A percentile compares a stretch with the other conserved stretches of the same genome.
phyloP scores from a whole-genome alignment of 2,113 vertebrate genomes.

The Platichthys stellatus region DNA sequence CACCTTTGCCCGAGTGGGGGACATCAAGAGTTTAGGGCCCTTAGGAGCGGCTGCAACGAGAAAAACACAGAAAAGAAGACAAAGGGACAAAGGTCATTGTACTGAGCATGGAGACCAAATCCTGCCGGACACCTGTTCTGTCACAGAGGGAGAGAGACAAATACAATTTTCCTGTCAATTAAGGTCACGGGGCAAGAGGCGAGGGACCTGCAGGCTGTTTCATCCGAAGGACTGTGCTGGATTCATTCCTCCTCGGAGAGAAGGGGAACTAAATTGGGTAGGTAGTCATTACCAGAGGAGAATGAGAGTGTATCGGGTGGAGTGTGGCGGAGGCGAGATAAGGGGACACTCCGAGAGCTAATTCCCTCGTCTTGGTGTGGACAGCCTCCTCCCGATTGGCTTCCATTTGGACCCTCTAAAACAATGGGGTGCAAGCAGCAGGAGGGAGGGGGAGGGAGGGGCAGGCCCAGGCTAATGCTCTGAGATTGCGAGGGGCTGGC shows the following conservation, averaged over 20 bases:
- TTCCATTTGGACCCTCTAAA: slow-evolving; percentile 78
- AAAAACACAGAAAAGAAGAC: slow-evolving; percentile 20
- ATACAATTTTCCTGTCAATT: slow-evolving; percentile 82
- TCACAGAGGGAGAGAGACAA: slow-evolving; percentile 62
- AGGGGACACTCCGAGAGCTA: slow-evolving; percentile 80
- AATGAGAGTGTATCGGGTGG: slow-evolving; percentile 75
- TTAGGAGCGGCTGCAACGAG: slow-evolving; percentile 89
- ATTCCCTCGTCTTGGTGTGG: slow-evolving; percentile 80
- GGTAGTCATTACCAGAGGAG: slow-evolving; percentile 83
- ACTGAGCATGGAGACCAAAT: slow-evolving; percentile 56
- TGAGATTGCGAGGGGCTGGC: slow-evolving; percentile 28
- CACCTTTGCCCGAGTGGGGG: slow-evolving; percentile 89
- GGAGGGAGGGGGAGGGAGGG: slow-evolving; percentile 3
- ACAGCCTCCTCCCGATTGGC: slow-evolving; percentile 73
- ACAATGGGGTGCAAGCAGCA: slow-evolving; percentile 64
- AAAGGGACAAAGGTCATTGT: slow-evolving; percentile 72
- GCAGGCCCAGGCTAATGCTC: slow-evolving; percentile 59
- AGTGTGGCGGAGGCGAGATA: slow-evolving; percentile 80
- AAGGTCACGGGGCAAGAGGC: slow-evolving; percentile 73
- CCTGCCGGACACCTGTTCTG: slow-evolving; percentile 66
- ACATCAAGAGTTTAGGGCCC: slow-evolving; percentile 93
- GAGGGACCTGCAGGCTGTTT: slow-evolving; percentile 70
- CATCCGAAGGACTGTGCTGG: slow-evolving; percentile 70
- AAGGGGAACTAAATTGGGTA: slow-evolving; percentile 81
- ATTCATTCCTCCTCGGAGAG: slow-evolving; percentile 79